Conservation (phyloP, 2,888 invertebrate species). For the Cosmia pyralina region DNA sequence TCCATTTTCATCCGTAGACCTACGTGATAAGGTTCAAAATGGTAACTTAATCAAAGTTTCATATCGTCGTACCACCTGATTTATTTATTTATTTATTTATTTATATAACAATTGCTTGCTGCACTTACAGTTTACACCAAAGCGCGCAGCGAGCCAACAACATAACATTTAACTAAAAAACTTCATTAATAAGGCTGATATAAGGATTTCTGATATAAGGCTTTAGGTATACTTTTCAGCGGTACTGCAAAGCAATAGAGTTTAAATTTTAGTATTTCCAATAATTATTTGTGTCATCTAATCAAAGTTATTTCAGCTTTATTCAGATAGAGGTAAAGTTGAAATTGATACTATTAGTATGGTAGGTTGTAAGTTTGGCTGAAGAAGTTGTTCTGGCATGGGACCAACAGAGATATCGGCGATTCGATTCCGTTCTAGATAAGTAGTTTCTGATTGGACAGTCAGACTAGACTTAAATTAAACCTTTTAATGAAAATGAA, state of each 20-base stretch:
- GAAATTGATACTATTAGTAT: not conserved
- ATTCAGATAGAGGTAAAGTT: not conserved
- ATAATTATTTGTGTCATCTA: not conserved
- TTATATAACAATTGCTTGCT: too few relatives aligned
- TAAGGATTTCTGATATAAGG: too few relatives aligned
- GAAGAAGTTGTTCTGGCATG: conserved; percentile 42
- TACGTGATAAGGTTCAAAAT: conserved; percentile 5
- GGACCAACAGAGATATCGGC: conserved; percentile 45
- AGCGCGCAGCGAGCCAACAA: too few relatives aligned
- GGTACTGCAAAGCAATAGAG: conserved; percentile 29
- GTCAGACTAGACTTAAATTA: conserved; percentile 37
- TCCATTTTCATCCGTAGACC: conserved; percentile 12
- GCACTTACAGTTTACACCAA: too few relatives aligned
- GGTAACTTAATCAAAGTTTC: not conserved
- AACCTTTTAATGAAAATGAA: conserved; percentile 17
- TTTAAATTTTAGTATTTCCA: conserved; percentile 15
- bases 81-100: too few relatives aligned
- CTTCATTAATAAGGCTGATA: too few relatives aligned
- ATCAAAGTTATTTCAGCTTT: conserved; percentile 7
- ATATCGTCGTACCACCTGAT: conserved; percentile 7
- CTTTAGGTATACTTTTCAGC: conserved; percentile 30
- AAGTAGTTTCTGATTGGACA: conserved; percentile 45
- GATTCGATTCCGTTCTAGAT: conserved; percentile 58
- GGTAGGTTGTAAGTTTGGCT: conserved; percentile 20
- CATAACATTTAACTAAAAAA: too few relatives aligned